Percentiles rank a stretch among this genome's conserved stretches.
Conservation (phyloP, 2,113 vertebrate species). For the Corydoras sp. region DNA sequence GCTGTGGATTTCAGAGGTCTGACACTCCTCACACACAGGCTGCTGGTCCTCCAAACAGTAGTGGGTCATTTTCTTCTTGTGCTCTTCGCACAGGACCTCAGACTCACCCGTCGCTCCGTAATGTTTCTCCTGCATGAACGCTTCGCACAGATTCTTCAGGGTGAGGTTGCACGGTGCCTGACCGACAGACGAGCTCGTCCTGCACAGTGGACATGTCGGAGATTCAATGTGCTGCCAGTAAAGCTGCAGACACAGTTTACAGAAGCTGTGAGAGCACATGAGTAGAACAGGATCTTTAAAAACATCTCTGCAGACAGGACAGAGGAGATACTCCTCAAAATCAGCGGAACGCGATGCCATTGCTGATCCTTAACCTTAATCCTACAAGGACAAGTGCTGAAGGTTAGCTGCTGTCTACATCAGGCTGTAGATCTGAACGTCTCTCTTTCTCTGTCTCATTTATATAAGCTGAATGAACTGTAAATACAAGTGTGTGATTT, state of each 20-base stretch:
- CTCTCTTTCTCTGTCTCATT: too few relatives aligned
- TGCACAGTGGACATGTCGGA: conserved; percentile 32
- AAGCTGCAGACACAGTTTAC: conserved; percentile 18
- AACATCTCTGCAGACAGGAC: conserved; percentile 38
- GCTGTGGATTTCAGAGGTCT: background rate
- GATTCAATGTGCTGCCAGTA: conserved; percentile 17
- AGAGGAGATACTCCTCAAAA: conserved; percentile 30
- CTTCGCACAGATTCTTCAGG: conserved; percentile 40
- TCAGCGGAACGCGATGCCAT: conserved; percentile 23
- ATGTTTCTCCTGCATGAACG: conserved; percentile 7
- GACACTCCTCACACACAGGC: conserved; percentile 28
- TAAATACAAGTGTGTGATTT: too few relatives aligned
- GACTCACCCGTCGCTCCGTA: background rate
- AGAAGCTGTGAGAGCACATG: conserved; percentile 40
- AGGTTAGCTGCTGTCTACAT: too few relatives aligned
- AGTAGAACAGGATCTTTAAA: conserved; percentile 38
- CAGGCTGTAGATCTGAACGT: too few relatives aligned
- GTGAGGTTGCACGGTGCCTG: conserved; percentile 21
- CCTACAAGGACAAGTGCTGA: too few relatives aligned
- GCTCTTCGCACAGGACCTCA: conserved; percentile 18
- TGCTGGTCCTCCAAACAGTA: conserved; percentile 35
- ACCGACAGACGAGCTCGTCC: conserved; percentile 2
- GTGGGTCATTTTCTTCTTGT: conserved; percentile 26
- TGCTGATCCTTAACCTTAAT: background rate
- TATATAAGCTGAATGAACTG: too few relatives aligned